A percentile compares a stretch with the other conserved stretches of the same genome.
Evolutionary conservation across 2,797 vertebrate species (phyloP).

Genomic region (Coracias cyanogaster): DNA sequence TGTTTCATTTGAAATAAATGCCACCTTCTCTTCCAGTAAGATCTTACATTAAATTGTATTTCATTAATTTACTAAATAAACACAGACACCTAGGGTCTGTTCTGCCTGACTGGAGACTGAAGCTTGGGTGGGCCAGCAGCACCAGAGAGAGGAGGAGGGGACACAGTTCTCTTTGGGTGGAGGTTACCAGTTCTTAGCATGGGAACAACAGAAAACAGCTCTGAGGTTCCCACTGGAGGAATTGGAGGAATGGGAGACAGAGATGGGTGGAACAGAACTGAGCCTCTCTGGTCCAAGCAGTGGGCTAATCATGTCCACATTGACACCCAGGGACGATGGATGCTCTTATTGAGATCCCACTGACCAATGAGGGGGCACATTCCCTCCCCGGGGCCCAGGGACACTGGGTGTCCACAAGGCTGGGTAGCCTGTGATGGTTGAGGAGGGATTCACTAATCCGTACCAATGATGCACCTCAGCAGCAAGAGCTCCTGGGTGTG

Average conservation of each 20-base stretch:
- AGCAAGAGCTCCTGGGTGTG: too few relatives aligned
- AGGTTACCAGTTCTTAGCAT: neutral
- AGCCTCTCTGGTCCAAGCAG: neutral
- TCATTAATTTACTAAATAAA: neutral
- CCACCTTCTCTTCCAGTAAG: neutral
- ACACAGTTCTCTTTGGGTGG: too few relatives aligned
- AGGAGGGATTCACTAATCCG: neutral
- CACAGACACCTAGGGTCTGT: neutral
- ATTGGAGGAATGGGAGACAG: neutral
- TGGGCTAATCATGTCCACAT: neutral
- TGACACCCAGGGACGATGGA: neutral
- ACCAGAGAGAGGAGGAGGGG: neutral
- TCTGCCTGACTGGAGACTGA: neutral
- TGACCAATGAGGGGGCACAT: fast-evolving
- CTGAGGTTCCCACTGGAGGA: fast-evolving
- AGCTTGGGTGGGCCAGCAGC: neutral
- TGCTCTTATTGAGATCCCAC: neutral
- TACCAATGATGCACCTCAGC: fast-evolving
- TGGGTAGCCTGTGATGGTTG: neutral
- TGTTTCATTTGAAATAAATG: neutral
- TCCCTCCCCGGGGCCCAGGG: neutral
- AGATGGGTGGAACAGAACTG: neutral
- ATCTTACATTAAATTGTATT: neutral
- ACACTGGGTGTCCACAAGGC: neutral
- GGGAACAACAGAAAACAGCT: neutral